A percentile compares a stretch with the other conserved stretches of the same genome.
Conservation (phyloP, 2,113 vertebrate genomes). For the Ctenomys sociabilis region DNA sequence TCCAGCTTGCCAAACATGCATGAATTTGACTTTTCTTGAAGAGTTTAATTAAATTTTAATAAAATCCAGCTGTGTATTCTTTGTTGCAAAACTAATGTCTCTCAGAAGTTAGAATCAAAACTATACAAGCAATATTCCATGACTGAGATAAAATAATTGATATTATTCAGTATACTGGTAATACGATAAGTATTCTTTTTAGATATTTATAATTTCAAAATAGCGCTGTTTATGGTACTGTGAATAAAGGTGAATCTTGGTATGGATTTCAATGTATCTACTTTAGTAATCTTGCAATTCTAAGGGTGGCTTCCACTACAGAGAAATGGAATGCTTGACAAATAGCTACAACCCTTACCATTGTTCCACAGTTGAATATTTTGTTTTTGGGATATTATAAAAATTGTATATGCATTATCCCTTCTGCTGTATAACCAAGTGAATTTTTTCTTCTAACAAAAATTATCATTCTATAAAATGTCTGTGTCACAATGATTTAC, state of each 20-base stretch:
- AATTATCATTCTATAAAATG: constrained; percentile 59
- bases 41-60: constrained; percentile 3
- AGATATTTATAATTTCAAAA: not conserved
- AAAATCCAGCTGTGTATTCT: not conserved
- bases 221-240: not conserved
- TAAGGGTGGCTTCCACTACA: constrained; percentile 10
- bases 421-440: constrained; percentile 31
- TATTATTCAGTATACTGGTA: not conserved
- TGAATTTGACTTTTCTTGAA: not conserved
- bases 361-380: constrained; percentile 49
- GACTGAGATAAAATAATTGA: not conserved
- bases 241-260: constrained; percentile 28
- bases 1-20: not conserved
- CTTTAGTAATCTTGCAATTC: constrained; percentile 47
- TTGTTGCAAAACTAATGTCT: not conserved
- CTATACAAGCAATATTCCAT: not conserved
- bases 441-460: constrained; percentile 3
- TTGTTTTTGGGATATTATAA: constrained; percentile 56
- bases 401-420: not conserved
- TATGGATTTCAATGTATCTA: not conserved
- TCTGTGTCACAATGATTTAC: constrained; percentile 54
- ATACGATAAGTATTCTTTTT: not conserved
- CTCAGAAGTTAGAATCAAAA: not conserved
- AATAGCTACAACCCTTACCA: constrained; percentile 71
- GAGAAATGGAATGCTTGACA: constrained; percentile 70